phyloP scores from a whole-genome alignment of 2,113 vertebrate genomes.

The Mesocricetus auratus region DNA sequence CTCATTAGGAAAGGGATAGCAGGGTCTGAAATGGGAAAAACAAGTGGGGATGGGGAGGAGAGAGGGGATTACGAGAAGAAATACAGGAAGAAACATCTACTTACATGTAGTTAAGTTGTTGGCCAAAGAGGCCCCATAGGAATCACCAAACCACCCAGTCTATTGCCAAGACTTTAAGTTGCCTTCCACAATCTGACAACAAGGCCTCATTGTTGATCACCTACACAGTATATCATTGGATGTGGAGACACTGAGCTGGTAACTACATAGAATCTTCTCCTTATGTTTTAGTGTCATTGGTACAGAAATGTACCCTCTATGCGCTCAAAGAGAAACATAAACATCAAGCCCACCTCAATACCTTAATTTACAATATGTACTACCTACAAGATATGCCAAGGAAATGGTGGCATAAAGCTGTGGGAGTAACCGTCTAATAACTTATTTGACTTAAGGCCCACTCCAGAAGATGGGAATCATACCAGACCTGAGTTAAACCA shows the following conservation, averaged over 20 bases:
- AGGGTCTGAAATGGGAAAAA: neutral
- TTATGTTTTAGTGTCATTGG: neutral
- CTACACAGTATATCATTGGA: neutral
- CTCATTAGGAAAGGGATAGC: neutral
- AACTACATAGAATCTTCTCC: neutral
- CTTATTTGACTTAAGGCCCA: neutral
- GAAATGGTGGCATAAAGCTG: neutral
- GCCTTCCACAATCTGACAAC: neutral
- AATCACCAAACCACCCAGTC: neutral
- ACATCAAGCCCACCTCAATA: neutral
- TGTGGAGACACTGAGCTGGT: neutral
- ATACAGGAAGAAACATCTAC: neutral
- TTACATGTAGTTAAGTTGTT: neutral
- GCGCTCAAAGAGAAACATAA: neutral
- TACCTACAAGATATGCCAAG: neutral
- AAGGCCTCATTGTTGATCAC: neutral
- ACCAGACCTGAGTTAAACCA: too few relatives aligned
- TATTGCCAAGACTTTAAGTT: neutral
- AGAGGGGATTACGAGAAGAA: neutral
- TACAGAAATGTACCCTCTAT: neutral
- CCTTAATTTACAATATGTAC: neutral
- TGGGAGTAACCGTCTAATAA: neutral
- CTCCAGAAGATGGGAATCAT: neutral
- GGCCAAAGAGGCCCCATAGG: neutral
- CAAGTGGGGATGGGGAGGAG: neutral